phyloP scores from a whole-genome alignment of 2,888 invertebrate species.

The Clanis bilineata region DNA sequence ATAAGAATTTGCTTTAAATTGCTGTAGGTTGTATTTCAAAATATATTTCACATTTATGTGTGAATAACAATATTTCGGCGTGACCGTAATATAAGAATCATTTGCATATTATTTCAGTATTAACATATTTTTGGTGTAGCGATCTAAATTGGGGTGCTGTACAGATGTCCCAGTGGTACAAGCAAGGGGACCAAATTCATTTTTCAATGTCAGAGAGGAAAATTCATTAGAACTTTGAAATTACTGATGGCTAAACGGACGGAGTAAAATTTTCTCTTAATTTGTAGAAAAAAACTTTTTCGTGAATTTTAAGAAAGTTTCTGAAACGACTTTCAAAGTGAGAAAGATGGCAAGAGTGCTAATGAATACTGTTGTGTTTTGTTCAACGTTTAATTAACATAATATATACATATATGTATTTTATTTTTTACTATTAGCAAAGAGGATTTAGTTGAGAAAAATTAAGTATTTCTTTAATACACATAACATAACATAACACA shows the following conservation, averaged over 20 bases:
- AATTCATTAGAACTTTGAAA: slow-evolving; percentile 82
- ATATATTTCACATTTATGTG: not conserved
- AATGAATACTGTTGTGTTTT: slow-evolving; percentile 72
- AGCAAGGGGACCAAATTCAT: slow-evolving; percentile 74
- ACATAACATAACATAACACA: no score
- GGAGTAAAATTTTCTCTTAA: slow-evolving; percentile 81
- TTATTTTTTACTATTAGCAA: no score
- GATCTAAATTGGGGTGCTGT: slow-evolving; percentile 38
- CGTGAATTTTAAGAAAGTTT: slow-evolving; percentile 71
- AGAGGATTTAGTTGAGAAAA: no score
- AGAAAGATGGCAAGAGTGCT: slow-evolving; percentile 72
- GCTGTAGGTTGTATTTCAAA: not conserved
- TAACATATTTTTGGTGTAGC: slow-evolving; percentile 6
- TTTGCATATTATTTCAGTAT: slow-evolving; percentile 11
- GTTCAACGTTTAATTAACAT: slow-evolving; percentile 29
- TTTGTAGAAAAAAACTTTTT: slow-evolving; percentile 79
- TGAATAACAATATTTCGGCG: slow-evolving; percentile 25
- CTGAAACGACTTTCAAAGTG: slow-evolving; percentile 74
- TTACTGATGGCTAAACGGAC: slow-evolving; percentile 81
- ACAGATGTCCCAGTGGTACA: slow-evolving; percentile 61
- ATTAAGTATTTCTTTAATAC: no score
- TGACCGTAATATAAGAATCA: slow-evolving; percentile 13
- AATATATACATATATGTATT: not conserved
- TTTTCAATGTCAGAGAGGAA: slow-evolving; percentile 81
- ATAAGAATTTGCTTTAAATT: not conserved